Conservation (phyloP, 2,797 vertebrate species). For the Cirrhinus mrigala region DNA sequence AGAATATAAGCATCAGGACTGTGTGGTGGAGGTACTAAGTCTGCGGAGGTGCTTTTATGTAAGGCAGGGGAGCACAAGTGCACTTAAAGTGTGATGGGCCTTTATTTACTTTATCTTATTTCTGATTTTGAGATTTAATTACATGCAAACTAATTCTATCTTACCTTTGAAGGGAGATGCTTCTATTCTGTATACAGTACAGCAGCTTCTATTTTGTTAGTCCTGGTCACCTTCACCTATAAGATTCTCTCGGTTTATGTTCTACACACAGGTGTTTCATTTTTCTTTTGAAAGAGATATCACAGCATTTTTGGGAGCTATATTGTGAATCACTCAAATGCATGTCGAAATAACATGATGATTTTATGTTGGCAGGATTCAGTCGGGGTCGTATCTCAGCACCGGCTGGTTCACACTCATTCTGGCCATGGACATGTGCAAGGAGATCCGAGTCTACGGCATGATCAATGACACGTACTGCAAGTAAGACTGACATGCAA, state of each 20-base stretch:
- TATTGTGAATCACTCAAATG: neutral
- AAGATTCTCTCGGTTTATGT: neutral
- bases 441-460: constrained; percentile 94
- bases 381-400: constrained; percentile 97
- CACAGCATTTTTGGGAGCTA: neutral
- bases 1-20: neutral
- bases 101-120: constrained; percentile 71
- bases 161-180: constrained; percentile 9
- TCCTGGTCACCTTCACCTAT: neutral
- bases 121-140: constrained; percentile 70
- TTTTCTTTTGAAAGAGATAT: neutral
- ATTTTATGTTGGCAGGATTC: constrained; percentile 84
- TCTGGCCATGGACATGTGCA: constrained; percentile 98
- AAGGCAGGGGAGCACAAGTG: constrained; percentile 15
- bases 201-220: neutral
- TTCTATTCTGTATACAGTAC: neutral
- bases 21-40: constrained; percentile 16
- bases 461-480: constrained; percentile 99
- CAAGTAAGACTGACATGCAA: constrained; percentile 86
- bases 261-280: neutral
- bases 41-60: neutral
- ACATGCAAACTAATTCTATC: constrained; percentile 63
- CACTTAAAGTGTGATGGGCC: constrained; percentile 21
- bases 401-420: constrained; percentile 99
- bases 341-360: neutral